Base-by-base conservation (phyloP, 2,113 vertebrate species). In the Anoplopoma fimbria region DNA sequence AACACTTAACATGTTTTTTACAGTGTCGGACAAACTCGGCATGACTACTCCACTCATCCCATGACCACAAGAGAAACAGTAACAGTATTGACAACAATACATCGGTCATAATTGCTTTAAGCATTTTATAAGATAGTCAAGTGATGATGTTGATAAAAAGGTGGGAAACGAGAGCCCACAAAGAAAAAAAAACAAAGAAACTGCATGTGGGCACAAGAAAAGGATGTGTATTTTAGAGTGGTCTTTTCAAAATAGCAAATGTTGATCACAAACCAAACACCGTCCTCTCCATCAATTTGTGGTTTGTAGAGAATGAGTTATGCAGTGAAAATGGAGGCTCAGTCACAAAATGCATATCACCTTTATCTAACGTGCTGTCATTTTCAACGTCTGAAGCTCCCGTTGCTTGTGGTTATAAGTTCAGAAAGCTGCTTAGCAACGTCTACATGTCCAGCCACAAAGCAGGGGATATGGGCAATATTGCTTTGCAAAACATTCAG, bases 51-150 rank as follows among this genome's bases (percentile, higher is more conserved):
- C 7, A 76, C 75, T 75, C 80, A 42, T 47, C 81, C 77, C 68
- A 78, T 84, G 89, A 88, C 84, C 89, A 90, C 83, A 76, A 87
- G 82, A 85, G 60, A 81, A 84, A 87, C 84, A 91, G 82, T 73
- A 77, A 87, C 83, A 89, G 89, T 85, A 85, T 67, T 86, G 82
- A 87, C 85, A 80, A 81, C 84, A 91, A 91, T 92, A 83, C 84
- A 86, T 82, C 17, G 31, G 86, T 88, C 88, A 76, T 79, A 85
- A 75, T 79, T 74, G 77, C 60, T 36, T 75, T 75, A 90, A 33
- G 77, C 57, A 47, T 87, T 80, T 71, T 68, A 82, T 70, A 79
- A 83, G 75, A 87, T 67, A 72, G 47, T 79, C 69, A 61, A 62
- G 83, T 90, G 70, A 65, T 51, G 71, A 78, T 38, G 70, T 64